Base-by-base conservation (phyloP, 2,797 vertebrate genomes). In the Sparus aurata region DNA sequence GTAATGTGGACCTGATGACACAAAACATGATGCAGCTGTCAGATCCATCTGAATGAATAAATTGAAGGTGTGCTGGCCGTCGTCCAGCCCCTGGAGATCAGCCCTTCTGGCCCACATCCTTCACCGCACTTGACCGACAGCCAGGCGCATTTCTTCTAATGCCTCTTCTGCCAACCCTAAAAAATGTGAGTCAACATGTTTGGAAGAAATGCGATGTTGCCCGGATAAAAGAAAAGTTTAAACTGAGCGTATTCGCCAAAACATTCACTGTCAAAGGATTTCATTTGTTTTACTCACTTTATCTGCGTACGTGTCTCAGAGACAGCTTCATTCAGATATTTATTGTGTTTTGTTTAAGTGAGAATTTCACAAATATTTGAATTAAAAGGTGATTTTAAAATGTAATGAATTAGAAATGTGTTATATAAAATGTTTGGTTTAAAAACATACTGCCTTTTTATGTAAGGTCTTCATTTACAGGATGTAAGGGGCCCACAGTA, bases 41-140 rank as follows among this genome's bases (percentile, higher is more conserved):
- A 78, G 52, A 75, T 63, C 58, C 20, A 82, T 81, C 69, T 66
- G 18, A 85, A 87, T 45, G 58, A 69, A n/a, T 45, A 53, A 80
- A 80, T 67, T 53, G 74, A 84, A 67, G 30, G 50, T 67, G 8
- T 9, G 20, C 15, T 69, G 78, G 66, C 52, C 69, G 58, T 65
- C 61, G 67, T 73, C 61, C 67, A 34, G 49, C 47, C 59, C 59
- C 45, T 67, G 58, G 66, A 66, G 59, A 72, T 79, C 59, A 73
- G 64, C 47, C 23, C 25, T 59, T 63, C 43, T 87, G 73, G 49
- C 55, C 61, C 15, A 38, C 47, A 64, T 65, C 70, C 53, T 22
- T 76, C 64, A 78, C 18, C n/a, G 27, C 30, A 64, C n/a, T 47
- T 12, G 46, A 67, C 65, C 50, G 22, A 43, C 3, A 74, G 67